Percentiles rank a stretch among this genome's conserved stretches.
phyloP scores from a whole-genome alignment of 2,797 vertebrate genomes.

The Sebastolobus altivelis region DNA sequence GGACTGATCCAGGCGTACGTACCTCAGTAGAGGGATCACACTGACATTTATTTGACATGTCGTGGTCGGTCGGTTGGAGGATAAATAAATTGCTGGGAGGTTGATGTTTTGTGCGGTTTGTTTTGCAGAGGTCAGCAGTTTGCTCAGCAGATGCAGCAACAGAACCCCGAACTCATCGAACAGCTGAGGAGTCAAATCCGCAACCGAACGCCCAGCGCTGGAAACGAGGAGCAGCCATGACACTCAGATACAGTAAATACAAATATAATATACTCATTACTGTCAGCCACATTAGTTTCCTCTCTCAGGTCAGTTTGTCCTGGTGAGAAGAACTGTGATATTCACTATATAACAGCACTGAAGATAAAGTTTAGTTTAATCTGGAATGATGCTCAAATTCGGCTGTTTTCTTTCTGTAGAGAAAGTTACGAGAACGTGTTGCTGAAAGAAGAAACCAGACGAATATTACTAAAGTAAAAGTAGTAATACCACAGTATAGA shows the following conservation, averaged over 20 bases:
- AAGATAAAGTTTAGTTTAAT: background rate
- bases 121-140: conserved; percentile 92
- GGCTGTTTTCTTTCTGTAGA: too few species aligned
- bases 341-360: too few species aligned
- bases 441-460: background rate
- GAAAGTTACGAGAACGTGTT: background rate
- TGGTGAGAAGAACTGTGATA: background rate
- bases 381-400: background rate
- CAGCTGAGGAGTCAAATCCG: conserved; percentile 95
- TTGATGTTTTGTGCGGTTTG: background rate
- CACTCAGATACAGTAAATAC: conserved; percentile 39
- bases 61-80: background rate
- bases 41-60: background rate
- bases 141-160: conserved; percentile 98
- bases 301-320: background rate
- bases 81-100: background rate
- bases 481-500: background rate
- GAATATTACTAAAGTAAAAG: too few species aligned
- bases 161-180: conserved; percentile 97
- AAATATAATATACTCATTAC: background rate
- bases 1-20: conserved; percentile 98
- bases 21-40: background rate
- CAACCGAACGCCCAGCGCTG: conserved; percentile 93
- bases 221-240: conserved; percentile 93
- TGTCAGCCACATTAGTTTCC: background rate